Conservation (phyloP, 2,888 invertebrate genomes). For the Trisateles emortualis region DNA sequence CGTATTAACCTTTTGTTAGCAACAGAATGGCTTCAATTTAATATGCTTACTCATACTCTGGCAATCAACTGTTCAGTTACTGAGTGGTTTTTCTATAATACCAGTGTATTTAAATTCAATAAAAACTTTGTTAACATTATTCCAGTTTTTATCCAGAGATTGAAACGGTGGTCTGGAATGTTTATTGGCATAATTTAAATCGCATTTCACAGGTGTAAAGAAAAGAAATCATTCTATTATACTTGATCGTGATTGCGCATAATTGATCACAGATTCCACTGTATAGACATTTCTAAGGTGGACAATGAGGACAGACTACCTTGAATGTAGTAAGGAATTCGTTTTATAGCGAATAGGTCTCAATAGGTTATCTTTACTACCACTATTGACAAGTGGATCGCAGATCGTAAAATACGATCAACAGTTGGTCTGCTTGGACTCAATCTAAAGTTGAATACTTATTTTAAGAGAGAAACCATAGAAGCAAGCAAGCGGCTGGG, state of each 20-base stretch:
- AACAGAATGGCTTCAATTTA: too few relatives aligned
- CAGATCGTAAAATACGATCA: neutral
- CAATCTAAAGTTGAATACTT: too few relatives aligned
- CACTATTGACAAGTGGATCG: neutral
- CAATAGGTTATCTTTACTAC: neutral
- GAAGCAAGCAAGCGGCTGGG: too few relatives aligned
- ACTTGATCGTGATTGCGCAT: neutral
- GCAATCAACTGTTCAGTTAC: too few relatives aligned
- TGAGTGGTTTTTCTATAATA: slow-evolving; percentile 2
- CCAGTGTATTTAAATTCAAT: neutral
- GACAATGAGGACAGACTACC: neutral
- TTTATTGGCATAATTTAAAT: neutral
- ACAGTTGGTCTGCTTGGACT: too few relatives aligned
- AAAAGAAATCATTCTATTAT: neutral
- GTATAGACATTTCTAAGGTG: neutral
- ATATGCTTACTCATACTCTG: too few relatives aligned
- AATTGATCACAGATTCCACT: neutral
- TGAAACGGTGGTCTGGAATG: neutral
- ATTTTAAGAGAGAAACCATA: too few relatives aligned
- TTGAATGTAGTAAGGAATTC: neutral
- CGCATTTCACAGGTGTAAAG: neutral
- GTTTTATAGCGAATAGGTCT: neutral
- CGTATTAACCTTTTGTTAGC: too few relatives aligned
- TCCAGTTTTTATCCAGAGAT: neutral
- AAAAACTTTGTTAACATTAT: neutral